Evolutionary conservation across 2,113 vertebrate genomes (phyloP).

Genomic region (Taxidea taxus): DNA sequence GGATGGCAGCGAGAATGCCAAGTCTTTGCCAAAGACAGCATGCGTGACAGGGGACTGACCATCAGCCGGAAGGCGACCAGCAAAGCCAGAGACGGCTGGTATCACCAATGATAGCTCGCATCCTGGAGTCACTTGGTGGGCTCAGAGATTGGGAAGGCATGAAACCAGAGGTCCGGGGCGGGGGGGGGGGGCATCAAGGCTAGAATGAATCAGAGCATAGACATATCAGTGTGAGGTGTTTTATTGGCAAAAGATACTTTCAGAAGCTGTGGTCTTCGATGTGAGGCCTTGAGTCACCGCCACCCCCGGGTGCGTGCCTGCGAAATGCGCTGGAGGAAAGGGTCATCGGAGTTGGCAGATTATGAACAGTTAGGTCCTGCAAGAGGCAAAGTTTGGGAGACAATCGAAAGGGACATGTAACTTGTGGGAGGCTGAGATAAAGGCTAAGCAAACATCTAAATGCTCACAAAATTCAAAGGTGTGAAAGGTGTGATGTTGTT

Average conservation of each 20-base stretch:
- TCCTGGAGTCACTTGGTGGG: background rate
- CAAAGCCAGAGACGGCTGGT: background rate
- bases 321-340: background rate
- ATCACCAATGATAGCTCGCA: rapidly evolving
- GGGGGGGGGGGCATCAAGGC: too few species aligned
- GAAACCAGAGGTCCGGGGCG: background rate
- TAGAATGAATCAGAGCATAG: background rate
- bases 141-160: background rate
- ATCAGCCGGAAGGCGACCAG: background rate
- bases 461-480: background rate
- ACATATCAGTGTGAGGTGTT: too few species aligned
- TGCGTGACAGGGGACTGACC: background rate
- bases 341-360: too few species aligned
- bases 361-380: background rate
- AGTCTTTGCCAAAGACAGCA: background rate
- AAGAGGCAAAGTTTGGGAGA: too few species aligned
- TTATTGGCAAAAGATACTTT: background rate
- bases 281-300: background rate
- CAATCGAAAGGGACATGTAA: background rate
- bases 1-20: background rate
- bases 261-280: too few species aligned
- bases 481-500: background rate
- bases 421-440: background rate
- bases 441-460: background rate
- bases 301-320: rapidly evolving